Conservation (phyloP, 2,113 vertebrate genomes). For the Lamprologus ornatipinnis region DNA sequence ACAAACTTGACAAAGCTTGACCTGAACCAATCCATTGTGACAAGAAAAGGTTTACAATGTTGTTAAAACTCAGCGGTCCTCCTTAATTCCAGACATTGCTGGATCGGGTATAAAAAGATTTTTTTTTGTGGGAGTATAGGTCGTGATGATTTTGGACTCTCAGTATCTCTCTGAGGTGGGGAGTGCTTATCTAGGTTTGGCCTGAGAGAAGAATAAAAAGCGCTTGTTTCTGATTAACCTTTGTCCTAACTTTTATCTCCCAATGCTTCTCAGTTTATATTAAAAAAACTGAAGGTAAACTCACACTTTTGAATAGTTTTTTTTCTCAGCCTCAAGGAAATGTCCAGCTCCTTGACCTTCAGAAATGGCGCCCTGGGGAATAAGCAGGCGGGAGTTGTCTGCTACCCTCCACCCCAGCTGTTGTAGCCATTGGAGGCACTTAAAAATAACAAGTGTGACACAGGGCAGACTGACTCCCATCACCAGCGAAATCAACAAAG, state of each 20-base stretch:
- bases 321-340: constrained; percentile 1
- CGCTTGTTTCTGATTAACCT: background rate
- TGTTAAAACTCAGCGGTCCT: background rate
- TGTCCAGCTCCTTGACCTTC: constrained; percentile 26
- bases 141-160: background rate
- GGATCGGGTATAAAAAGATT: background rate
- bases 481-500: constrained; percentile 33
- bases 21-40: background rate
- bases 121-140: background rate
- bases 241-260: background rate
- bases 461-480: constrained; percentile 28
- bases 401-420: constrained; percentile 28
- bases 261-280: background rate
- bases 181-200: background rate
- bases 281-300: background rate
- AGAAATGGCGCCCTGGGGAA: constrained; percentile 24
- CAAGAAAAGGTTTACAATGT: background rate
- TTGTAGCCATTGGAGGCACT: constrained; percentile 38
- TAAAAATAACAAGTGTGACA: constrained; percentile 43
- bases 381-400: background rate
- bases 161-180: background rate
- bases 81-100: constrained; percentile 19
- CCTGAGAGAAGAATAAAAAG: background rate
- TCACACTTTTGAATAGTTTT: background rate
- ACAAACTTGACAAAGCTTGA: background rate